These are phyloP conservation scores for Boloria euphrosyne DNA, from an alignment of 2,888 invertebrate species.

Conservation along the genomic window DNA sequence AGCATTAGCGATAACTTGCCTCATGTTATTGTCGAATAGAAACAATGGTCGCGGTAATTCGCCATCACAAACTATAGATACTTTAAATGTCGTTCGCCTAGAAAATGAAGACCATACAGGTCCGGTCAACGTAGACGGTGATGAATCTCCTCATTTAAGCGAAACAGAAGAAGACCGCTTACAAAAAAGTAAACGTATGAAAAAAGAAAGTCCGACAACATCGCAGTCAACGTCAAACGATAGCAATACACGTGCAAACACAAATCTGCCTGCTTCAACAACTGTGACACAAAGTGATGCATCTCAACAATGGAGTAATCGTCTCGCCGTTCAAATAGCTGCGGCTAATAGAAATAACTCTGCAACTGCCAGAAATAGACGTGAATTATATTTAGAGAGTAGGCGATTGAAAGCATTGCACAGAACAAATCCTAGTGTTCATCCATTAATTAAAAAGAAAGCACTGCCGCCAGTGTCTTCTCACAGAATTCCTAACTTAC, in stretches of 20 bases:
- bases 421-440: conserved; percentile 66
- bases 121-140: conserved; percentile 69
- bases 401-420: conserved; percentile 70
- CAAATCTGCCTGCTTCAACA: conserved; percentile 43
- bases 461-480: conserved; percentile 61
- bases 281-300: conserved; percentile 39
- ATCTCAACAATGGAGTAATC: conserved; percentile 66
- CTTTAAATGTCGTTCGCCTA: conserved; percentile 66
- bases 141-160: conserved; percentile 52
- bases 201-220: conserved; percentile 31
- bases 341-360: conserved; percentile 75
- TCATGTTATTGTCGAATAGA: conserved; percentile 74
- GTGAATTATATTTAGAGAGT: conserved; percentile 68
- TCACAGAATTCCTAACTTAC: conserved; percentile 68
- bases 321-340: conserved; percentile 74
- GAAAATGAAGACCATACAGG: conserved; percentile 69
- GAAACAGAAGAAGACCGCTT: conserved; percentile 45
- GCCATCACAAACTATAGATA: conserved; percentile 58
- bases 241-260: conserved; percentile 22
- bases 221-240: conserved; percentile 33
- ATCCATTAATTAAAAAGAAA: conserved; percentile 65
- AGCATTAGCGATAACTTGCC: conserved; percentile 72
- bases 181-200: conserved; percentile 40
- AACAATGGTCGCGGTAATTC: conserved; percentile 51
- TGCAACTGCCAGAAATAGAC: conserved; percentile 64